Conservation (phyloP, 2,797 vertebrate species). For the Aulostomus chinensis region DNA sequence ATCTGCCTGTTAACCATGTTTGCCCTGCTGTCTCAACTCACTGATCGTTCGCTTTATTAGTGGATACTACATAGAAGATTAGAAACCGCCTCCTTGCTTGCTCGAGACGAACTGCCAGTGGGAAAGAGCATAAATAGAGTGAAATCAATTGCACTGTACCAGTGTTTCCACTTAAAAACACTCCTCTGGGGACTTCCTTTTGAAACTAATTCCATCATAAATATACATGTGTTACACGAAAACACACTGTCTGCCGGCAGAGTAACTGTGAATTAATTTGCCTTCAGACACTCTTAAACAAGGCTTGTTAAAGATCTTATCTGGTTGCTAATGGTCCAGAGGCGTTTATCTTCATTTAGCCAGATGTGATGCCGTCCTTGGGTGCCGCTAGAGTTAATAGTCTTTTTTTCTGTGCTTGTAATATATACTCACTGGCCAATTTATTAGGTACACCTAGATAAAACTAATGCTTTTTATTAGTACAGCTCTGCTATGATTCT, state of each 20-base stretch:
- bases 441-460: too few species aligned
- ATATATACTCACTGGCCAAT: conserved; percentile 24
- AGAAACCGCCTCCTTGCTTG: conserved; percentile 74
- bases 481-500: too few species aligned
- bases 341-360: conserved; percentile 84
- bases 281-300: conserved; percentile 85
- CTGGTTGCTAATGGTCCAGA: conserved; percentile 83
- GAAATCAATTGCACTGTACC: conserved; percentile 84
- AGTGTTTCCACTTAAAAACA: conserved; percentile 82
- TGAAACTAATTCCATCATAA: conserved; percentile 86
- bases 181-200: conserved; percentile 84
- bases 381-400: conserved; percentile 65
- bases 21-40: conserved; percentile 75
- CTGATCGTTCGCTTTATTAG: conserved; percentile 81
- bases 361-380: conserved; percentile 73
- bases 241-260: conserved; percentile 77
- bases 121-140: conserved; percentile 83
- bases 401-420: conserved; percentile 44
- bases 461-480: too few species aligned
- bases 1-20: conserved; percentile 78
- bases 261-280: conserved; percentile 85
- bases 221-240: conserved; percentile 84
- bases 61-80: conserved; percentile 80
- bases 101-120: conserved; percentile 72
- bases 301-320: conserved; percentile 86